Base-by-base conservation (phyloP, 1,140 invertebrate genomes). In the Adoxophyes honmai region DNA sequence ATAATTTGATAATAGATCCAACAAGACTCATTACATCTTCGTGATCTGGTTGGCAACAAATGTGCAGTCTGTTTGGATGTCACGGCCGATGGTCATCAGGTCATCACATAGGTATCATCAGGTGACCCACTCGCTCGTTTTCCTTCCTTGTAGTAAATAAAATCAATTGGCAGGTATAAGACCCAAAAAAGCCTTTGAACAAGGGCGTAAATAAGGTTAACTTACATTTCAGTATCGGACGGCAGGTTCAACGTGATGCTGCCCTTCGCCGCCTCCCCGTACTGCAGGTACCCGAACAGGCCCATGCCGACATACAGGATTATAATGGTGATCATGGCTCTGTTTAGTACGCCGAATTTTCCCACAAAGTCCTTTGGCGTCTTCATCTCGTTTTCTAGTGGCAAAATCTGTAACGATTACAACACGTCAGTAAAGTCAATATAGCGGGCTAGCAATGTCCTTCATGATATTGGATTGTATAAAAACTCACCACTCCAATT, bases 341-440 rank as follows among this genome's bases (percentile, higher is more conserved):
- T 88, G 73, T 96, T 96, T 1, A 97, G 73, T 0, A 97, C 94
- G 4, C 96, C 96, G 28, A 90, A 92, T 6, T 89, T 81, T 10
- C 92, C 93, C 0, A 91, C 92, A 83, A 97, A 96, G 9, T 85
- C 85, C 73, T 92, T 90, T 0, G 95, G 95, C 0, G 91, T 92
- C 70, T 93, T 94, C 96, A 97, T 97, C 75, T 96, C 95, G 70
- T 96, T 96, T 77, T 97, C 94, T 59, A 97, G 73, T 0, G 96
- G 96, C 76, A 97, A 90, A 36, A 97, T 95, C 95, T 96, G 57
- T 1, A 62, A 57, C 21, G 55, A 58, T 21, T 52, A n/a, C n/a
- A n/a, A n/a, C n/a, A n/a, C n/a, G n/a, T n/a, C n/a, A n/a, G n/a
- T n/a, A n/a, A n/a, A n/a, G n/a, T 4, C 42, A 44, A 9, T 38